Evolutionary conservation across 2,113 vertebrate species (phyloP).

Genomic region (Rhabdornis inornatus): DNA sequence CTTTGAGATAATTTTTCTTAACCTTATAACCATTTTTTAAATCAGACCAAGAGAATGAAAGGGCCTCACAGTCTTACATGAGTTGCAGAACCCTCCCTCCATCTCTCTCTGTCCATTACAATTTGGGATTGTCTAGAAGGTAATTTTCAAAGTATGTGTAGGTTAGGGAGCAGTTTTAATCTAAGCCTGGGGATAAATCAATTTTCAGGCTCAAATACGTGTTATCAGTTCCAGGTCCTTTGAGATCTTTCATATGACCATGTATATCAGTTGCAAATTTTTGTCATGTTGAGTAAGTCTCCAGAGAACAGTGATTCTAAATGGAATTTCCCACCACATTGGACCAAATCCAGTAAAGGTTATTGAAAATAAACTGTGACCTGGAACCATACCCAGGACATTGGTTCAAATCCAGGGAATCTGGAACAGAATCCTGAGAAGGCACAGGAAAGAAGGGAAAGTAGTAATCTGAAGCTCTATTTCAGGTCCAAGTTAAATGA

Average conservation of each 20-base stretch:
- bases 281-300: not conserved
- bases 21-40: not conserved
- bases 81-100: not conserved
- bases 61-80: not conserved
- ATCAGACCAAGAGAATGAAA: not conserved
- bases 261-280: not conserved
- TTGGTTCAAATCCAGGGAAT: conserved; percentile 31
- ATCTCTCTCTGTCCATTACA: not conserved
- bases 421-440: not conserved
- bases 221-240: not conserved
- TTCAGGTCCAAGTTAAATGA: conserved; percentile 31
- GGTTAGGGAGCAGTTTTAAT: not conserved
- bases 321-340: not conserved
- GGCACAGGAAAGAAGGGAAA: not conserved
- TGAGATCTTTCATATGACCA: not conserved
- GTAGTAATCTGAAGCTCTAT: conserved; percentile 9
- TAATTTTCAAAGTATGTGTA: not conserved
- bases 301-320: not conserved
- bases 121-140: not conserved
- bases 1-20: not conserved
- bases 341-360: not conserved
- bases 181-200: not conserved
- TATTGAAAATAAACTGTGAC: conserved; percentile 43
- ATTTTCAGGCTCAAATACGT: not conserved
- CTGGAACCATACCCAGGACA: not conserved